Conservation (phyloP, 2,888 invertebrate species). For the Hipparchia semele region DNA sequence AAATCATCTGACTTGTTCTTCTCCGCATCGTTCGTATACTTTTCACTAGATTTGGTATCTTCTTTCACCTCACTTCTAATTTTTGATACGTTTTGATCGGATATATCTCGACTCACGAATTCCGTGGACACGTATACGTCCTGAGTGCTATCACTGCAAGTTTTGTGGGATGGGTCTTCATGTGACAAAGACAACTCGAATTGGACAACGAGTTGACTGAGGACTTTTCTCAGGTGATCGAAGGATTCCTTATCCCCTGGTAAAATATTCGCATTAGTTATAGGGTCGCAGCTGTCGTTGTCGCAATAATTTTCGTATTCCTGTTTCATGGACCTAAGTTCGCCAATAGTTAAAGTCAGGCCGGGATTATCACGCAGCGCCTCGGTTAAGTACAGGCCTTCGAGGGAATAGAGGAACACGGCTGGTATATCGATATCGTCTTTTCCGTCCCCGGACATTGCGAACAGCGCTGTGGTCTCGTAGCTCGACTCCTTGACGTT, state of each 20-base stretch:
- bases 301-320: slow-evolving; percentile 56
- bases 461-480: slow-evolving; percentile 92
- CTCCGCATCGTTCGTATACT: background rate
- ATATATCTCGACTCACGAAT: slow-evolving; percentile 21
- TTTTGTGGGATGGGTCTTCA: slow-evolving; percentile 48
- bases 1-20: slow-evolving; percentile 29
- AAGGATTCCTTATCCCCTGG: slow-evolving; percentile 60
- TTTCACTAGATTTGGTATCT: slow-evolving; percentile 1
- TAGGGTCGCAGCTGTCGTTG: slow-evolving; percentile 55
- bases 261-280: slow-evolving; percentile 45
- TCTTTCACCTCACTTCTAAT: slow-evolving; percentile 23
- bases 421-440: slow-evolving; percentile 94
- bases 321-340: slow-evolving; percentile 66
- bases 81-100: slow-evolving; percentile 24
- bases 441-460: slow-evolving; percentile 97
- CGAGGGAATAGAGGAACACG: slow-evolving; percentile 93
- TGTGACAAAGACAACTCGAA: slow-evolving; percentile 64
- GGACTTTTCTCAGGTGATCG: slow-evolving; percentile 73
- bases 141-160: slow-evolving; percentile 26
- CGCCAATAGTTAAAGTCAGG: slow-evolving; percentile 80
- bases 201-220: slow-evolving; percentile 67
- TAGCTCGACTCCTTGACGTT: slow-evolving; percentile 90
- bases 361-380: slow-evolving; percentile 82
- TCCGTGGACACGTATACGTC: slow-evolving; percentile 29
- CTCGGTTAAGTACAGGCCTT: slow-evolving; percentile 87